phyloP scores from a whole-genome alignment of 2,113 vertebrate genomes.

The Hemiprocne comata region DNA sequence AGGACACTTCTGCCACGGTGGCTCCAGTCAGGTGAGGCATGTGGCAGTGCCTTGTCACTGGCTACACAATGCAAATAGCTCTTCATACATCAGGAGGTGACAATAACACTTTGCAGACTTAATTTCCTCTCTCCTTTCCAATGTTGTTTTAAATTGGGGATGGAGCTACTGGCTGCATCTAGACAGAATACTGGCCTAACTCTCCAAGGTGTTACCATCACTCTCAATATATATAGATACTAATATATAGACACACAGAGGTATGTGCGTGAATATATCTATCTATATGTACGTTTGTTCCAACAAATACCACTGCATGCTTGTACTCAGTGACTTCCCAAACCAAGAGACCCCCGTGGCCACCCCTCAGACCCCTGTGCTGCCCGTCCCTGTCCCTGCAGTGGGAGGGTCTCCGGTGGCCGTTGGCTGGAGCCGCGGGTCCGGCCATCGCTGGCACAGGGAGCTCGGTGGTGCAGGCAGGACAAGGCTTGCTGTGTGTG shows the following conservation, averaged over 20 bases:
- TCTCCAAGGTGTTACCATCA: not conserved
- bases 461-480: not conserved
- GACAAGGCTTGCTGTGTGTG: not conserved
- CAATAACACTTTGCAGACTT: not conserved
- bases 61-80: not conserved
- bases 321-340: not conserved
- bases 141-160: not conserved
- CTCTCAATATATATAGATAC: not conserved
- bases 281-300: not conserved
- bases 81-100: not conserved
- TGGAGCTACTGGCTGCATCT: not conserved
- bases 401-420: not conserved
- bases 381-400: no score
- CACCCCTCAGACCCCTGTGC: not conserved
- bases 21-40: not conserved
- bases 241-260: accelerated
- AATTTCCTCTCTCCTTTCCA: not conserved
- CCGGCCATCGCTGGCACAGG: not conserved
- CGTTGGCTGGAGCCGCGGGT: not conserved
- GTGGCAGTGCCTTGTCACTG: accelerated
- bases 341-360: not conserved
- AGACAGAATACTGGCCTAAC: not conserved
- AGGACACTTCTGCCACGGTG: not conserved
- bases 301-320: not conserved
- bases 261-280: accelerated